Conservation (phyloP, 2,888 invertebrate species). For the Synanthedon tipuliformis region DNA sequence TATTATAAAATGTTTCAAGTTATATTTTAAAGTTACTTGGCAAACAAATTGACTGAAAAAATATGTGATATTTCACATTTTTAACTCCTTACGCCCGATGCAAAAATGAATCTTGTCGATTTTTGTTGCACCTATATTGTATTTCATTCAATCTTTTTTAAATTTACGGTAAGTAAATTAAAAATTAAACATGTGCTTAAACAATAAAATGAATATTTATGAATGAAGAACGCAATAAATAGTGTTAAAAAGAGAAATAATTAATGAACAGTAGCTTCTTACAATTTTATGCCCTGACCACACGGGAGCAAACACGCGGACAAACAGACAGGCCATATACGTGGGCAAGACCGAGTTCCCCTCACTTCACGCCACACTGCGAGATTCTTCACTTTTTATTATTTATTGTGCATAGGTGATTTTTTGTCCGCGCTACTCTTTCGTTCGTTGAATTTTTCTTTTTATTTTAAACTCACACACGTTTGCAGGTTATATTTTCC, state of each 20-base stretch:
- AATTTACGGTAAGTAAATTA: too few relatives aligned
- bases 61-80: too few relatives aligned
- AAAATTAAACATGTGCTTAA: too few relatives aligned
- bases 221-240: not conserved
- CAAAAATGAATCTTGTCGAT: too few relatives aligned
- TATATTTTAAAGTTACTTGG: too few relatives aligned
- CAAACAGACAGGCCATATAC: conserved; percentile 21
- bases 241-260: not conserved
- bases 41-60: too few relatives aligned
- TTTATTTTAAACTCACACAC: too few relatives aligned
- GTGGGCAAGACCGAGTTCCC: conserved; percentile 16
- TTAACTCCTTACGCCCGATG: too few relatives aligned
- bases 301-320: conserved; percentile 13
- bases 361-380: conserved; percentile 46
- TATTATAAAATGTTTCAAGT: too few relatives aligned
- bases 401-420: conserved; percentile 19
- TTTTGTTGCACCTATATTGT: too few relatives aligned
- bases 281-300: conserved; percentile 13
- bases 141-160: too few relatives aligned
- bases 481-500: too few relatives aligned
- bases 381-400: conserved; percentile 40
- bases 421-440: conserved; percentile 33
- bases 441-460: not conserved
- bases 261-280: conserved; percentile 20
- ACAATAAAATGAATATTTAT: not conserved